Percentiles rank a stretch among this genome's conserved stretches.
Evolutionary conservation across 2,113 vertebrate genomes (phyloP).

Genomic region (Canis aureus): DNA sequence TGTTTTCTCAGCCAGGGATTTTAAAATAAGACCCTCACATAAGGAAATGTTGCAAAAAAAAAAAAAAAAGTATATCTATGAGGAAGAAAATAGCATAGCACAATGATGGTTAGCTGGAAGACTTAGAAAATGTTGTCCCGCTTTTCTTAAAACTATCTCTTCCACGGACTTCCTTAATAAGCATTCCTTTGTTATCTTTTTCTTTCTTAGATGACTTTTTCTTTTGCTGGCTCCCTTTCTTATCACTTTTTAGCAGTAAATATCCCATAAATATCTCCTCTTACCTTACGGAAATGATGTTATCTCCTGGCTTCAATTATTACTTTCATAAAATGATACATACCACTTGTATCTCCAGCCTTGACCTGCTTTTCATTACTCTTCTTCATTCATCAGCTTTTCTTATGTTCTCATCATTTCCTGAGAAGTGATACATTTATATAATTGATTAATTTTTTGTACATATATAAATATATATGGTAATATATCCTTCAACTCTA

Average conservation of each 20-base stretch:
- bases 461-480: background rate
- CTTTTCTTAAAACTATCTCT: conserved; percentile 39
- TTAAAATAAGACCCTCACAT: conserved; percentile 71
- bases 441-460: background rate
- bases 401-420: conserved; percentile 5
- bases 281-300: background rate
- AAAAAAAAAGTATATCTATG: background rate
- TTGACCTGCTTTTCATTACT: background rate
- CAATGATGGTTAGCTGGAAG: background rate
- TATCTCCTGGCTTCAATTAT: background rate
- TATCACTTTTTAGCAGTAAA: background rate
- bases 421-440: background rate
- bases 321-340: background rate
- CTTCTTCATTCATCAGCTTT: background rate
- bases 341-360: background rate
- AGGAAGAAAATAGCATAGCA: conserved; percentile 1
- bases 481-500: conserved; percentile 43
- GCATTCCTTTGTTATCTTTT: background rate
- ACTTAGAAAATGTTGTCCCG: background rate
- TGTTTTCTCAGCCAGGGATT: conserved; percentile 56
- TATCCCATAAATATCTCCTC: background rate
- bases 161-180: background rate
- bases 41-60: conserved; percentile 13
- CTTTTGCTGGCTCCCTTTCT: background rate
- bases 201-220: background rate